These are phyloP conservation scores for Drosophila mulleri DNA, from an alignment of 2,888 invertebrate genomes.

Conservation along the genomic window DNA sequence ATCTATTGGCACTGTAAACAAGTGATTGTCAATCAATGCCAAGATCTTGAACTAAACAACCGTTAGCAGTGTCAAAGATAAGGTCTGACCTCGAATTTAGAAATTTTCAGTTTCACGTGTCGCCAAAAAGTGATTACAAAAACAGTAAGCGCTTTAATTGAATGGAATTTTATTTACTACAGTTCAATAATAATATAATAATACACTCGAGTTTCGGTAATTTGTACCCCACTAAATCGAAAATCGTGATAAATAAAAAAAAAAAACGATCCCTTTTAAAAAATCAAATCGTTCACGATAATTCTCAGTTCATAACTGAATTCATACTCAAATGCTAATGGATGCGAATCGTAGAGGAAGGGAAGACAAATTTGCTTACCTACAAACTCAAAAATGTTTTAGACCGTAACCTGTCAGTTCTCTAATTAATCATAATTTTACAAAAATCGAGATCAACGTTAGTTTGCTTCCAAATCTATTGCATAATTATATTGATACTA, in stretches of 20 bases:
- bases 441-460: constrained; percentile 8
- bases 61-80: constrained; percentile 21
- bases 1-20: constrained; percentile 15
- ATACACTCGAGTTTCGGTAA: no score
- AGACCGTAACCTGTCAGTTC: constrained; percentile 1
- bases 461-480: constrained; percentile 12
- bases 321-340: neutral
- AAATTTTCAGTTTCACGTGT: neutral
- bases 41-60: constrained; percentile 38
- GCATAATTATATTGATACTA: constrained; percentile 11
- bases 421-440: neutral
- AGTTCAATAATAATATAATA: neutral
- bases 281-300: no score
- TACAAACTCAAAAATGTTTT: neutral
- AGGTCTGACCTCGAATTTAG: neutral
- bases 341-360: neutral
- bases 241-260: no score
- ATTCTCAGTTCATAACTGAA: neutral
- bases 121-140: neutral
- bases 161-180: neutral
- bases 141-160: neutral
- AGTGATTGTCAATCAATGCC: constrained; percentile 39
- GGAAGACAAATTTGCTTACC: neutral
- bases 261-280: no score
- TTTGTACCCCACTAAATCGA: no score